phyloP scores from a whole-genome alignment of 2,797 vertebrate genomes.

The Danio jaintianensis region DNA sequence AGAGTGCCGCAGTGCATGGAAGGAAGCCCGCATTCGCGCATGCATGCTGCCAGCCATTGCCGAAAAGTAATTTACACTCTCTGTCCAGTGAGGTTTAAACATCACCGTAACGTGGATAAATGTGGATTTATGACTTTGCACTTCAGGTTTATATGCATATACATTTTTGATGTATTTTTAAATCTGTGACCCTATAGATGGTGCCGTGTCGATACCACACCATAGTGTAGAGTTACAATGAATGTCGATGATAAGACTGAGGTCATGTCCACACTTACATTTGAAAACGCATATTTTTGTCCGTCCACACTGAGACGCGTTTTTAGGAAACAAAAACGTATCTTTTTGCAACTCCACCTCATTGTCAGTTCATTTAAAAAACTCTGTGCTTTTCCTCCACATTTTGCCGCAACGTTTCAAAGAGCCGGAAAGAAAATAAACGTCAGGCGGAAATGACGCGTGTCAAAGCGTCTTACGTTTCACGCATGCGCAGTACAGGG shows the following conservation, averaged over 20 bases:
- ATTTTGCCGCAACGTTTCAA: too few species aligned
- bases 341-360: too few species aligned
- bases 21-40: conserved; percentile 80
- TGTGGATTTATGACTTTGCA: conserved; percentile 46
- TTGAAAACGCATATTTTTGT: too few species aligned
- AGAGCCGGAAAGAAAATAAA: too few species aligned
- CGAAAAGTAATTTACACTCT: conserved; percentile 75
- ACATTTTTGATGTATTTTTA: conserved; percentile 54
- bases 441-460: too few species aligned
- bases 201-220: conserved; percentile 52
- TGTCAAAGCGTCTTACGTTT: too few species aligned
- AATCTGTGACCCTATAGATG: conserved; percentile 57
- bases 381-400: too few species aligned
- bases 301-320: too few species aligned
- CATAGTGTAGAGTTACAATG: conserved; percentile 55
- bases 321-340: too few species aligned
- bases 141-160: conserved; percentile 54
- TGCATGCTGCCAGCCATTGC: conserved; percentile 86
- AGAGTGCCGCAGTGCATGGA: conserved; percentile 84
- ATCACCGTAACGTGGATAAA: conserved; percentile 26
- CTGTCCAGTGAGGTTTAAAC: conserved; percentile 20
- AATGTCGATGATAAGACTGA: conserved; percentile 57
- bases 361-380: too few species aligned
- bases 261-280: too few species aligned
- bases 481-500: too few species aligned